Base-by-base conservation (phyloP, 2,797 vertebrate genomes). In the Paedocypris micromegethes region DNA sequence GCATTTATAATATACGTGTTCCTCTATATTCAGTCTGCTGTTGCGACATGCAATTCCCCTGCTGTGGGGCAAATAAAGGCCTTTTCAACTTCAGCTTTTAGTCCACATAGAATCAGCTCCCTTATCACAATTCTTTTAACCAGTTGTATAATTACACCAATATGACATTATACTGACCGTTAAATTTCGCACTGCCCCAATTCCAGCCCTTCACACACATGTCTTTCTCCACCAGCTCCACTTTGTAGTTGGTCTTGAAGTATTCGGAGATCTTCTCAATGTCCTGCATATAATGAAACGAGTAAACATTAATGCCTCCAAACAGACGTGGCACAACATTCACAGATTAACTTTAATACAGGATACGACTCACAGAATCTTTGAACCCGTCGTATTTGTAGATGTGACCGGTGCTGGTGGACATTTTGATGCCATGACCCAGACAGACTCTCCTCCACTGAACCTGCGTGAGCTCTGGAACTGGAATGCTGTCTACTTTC, bases 141-240 rank as follows among this genome's bases (percentile, higher is more conserved):
- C 23, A 23, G 23, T 23, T 23, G 23, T 23, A 23, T 23, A 23
- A 23, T 23, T 23, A 23, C 23, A 23, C 23, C 23, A 23, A 23
- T 23, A 23, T 5, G 47, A 6, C 5, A 49, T 3, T 5, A 42
- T 39, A 42, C 75, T 86, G 83, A 97, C 96, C 96, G 73, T 91
- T 92, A 51, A 98, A 98, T 75, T 93, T 92, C 39, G 94, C 95
- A 0, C 94, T 96, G n/a, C 96, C 96, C 96, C 96, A 98, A 83
- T 98, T 98, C 96, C 96, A 98, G 49, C 96, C 96, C 78, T 98
- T 98, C 73, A 97, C 96, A 58, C 93, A 96, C 58, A 96, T 84
- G 72, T 98, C 96, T 83, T 94, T 96, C 86, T 98, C 96, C 0
- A 79, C 83, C 46, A 98, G 81, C 68, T 97, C 95, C 84, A 98